Conservation (phyloP, 2,113 vertebrate genomes). For the Anolis carolinensis region DNA sequence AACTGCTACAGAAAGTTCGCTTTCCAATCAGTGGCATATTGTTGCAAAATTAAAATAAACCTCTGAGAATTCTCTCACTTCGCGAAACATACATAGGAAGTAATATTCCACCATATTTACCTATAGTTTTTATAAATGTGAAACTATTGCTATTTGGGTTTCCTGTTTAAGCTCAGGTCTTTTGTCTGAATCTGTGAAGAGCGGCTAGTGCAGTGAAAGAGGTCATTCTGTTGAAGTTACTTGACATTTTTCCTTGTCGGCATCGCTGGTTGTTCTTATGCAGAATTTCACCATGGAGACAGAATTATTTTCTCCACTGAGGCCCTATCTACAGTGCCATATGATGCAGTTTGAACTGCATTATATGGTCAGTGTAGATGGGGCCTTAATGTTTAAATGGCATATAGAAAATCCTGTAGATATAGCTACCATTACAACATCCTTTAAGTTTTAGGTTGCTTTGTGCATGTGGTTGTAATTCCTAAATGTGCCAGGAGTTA, state of each 20-base stretch:
- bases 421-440: not conserved
- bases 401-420: not conserved
- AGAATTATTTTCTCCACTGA: too few species aligned
- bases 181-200: not conserved
- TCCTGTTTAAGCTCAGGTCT: not conserved
- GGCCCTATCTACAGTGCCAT: too few species aligned
- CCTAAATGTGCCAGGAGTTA: not conserved
- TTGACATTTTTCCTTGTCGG: not conserved
- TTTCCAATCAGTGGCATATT: not conserved
- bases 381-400: not conserved
- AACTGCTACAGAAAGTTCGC: not conserved
- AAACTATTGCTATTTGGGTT: not conserved
- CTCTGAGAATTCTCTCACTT: constrained; percentile 5
- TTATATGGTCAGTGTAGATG: too few species aligned
- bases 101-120: rapidly evolving
- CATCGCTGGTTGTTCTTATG: not conserved
- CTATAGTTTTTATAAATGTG: not conserved
- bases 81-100: constrained; percentile 23
- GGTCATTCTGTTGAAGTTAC: not conserved
- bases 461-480: not conserved
- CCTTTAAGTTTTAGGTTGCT: not conserved
- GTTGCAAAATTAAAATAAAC: not conserved
- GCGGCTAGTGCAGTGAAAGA: not conserved
- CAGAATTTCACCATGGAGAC: not conserved
- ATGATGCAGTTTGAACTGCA: too few species aligned